Percentiles rank a stretch among this genome's conserved stretches.
These are phyloP conservation scores for Lithophane ornitopus DNA, from an alignment of 2,888 invertebrate genomes.

Conservation along the genomic window DNA sequence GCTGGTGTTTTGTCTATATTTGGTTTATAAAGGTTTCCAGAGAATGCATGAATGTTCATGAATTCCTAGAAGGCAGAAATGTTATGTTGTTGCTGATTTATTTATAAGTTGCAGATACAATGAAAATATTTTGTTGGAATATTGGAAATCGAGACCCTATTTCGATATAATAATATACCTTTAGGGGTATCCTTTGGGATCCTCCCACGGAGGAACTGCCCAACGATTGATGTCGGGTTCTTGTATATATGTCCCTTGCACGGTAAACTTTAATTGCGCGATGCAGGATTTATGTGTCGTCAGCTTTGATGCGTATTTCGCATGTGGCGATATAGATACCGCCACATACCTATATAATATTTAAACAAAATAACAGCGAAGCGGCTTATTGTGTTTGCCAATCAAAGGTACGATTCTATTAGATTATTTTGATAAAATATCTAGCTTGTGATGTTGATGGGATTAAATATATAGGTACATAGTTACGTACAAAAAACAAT, in stretches of 20 bases:
- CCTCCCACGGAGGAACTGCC: no score
- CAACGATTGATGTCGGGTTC: no score
- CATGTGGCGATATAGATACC: no score
- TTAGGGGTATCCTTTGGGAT: no score
- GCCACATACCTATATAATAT: no score
- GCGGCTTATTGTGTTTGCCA: no score
- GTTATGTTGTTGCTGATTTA: not conserved
- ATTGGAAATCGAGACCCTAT: not conserved
- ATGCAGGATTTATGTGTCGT: no score
- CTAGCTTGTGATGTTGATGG: not conserved
- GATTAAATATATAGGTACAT: not conserved
- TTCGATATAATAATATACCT: not conserved
- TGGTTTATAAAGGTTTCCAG: not conserved
- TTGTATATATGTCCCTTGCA: no score
- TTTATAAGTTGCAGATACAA: not conserved
- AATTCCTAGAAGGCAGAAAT: not conserved
- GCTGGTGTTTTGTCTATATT: constrained; percentile 3
- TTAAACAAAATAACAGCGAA: constrained; percentile 1
- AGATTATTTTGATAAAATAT: not conserved
- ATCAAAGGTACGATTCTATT: not conserved
- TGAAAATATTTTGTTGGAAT: constrained; percentile 7
- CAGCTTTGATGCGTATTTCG: no score
- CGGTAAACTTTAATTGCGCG: no score
- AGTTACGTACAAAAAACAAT: not conserved
- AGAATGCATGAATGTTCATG: not conserved